Percentiles rank a stretch among this genome's conserved stretches.
Conservation (phyloP, 2,888 invertebrate species). For the Caenorhabditis becei region DNA sequence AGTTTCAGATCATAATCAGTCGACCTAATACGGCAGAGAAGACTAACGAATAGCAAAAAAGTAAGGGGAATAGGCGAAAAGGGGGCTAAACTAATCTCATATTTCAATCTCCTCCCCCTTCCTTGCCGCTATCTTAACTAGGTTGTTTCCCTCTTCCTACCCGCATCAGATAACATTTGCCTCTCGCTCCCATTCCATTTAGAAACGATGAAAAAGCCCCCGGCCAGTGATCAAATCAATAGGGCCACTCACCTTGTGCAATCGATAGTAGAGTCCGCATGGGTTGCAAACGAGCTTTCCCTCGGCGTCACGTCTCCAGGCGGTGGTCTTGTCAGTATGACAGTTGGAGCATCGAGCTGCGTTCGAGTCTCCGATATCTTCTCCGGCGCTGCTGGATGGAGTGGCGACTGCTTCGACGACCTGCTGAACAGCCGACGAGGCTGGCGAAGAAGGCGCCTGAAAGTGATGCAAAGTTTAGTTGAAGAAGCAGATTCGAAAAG, state of each 20-base stretch:
- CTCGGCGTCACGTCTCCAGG: slow-evolving; percentile 79
- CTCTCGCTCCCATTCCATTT: slow-evolving; percentile 21
- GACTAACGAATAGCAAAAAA: slow-evolving; percentile 32
- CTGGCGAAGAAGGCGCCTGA: slow-evolving; percentile 7
- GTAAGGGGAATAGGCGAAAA: slow-evolving; percentile 10
- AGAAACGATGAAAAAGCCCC: background rate
- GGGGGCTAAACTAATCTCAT: slow-evolving; percentile 43
- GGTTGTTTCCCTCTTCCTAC: slow-evolving; percentile 46
- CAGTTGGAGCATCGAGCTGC: slow-evolving; percentile 78
- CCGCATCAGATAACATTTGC: slow-evolving; percentile 47
- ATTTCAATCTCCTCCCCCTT: slow-evolving; percentile 47
- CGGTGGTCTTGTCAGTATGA: slow-evolving; percentile 80
- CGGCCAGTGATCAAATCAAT: background rate
- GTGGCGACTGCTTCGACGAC: slow-evolving; percentile 46
- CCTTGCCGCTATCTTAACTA: slow-evolving; percentile 60
- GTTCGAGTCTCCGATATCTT: slow-evolving; percentile 18
- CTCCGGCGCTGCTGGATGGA: slow-evolving; percentile 34
- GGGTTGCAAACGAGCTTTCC: slow-evolving; percentile 81
- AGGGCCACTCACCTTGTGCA: slow-evolving; percentile 75
- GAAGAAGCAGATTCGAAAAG: slow-evolving; percentile 8
- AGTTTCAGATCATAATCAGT: slow-evolving; percentile 2
- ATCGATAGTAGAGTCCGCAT: slow-evolving; percentile 80
- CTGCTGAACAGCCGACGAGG: slow-evolving; percentile 12
- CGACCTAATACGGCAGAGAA: background rate
- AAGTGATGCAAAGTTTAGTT: background rate